phyloP scores from a whole-genome alignment of 2,113 vertebrate genomes.

The Vidua macroura region DNA sequence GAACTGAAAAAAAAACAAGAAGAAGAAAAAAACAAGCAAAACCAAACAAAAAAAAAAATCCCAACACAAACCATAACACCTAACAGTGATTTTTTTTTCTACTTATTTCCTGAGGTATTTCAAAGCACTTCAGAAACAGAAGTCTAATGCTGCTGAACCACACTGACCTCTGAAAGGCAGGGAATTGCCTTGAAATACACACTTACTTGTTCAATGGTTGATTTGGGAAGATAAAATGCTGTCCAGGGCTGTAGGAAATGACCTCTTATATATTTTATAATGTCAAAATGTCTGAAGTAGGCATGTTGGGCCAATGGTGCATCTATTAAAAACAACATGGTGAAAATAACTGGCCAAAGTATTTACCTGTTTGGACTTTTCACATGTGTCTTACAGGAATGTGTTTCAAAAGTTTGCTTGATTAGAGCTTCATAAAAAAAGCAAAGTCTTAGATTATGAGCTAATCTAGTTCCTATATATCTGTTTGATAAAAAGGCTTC shows the following conservation, averaged over 20 bases:
- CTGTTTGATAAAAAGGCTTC: not conserved
- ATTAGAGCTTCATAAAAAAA: not conserved
- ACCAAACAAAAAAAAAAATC: not conserved
- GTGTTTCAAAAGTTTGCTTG: not conserved
- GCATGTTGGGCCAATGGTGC: not conserved
- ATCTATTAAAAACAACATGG: not conserved
- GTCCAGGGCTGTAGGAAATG: not conserved
- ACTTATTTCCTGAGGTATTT: slow-evolving; percentile 22
- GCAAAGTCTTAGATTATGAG: not conserved
- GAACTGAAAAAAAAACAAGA: no score
- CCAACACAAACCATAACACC: not conserved
- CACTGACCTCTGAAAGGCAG: not conserved
- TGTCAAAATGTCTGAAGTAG: not conserved
- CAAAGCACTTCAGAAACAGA: slow-evolving; percentile 10
- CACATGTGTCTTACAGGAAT: not conserved
- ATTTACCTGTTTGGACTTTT: not conserved
- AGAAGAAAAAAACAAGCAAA: not conserved
- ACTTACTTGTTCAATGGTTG: not conserved
- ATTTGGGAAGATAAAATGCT: slow-evolving; percentile 20
- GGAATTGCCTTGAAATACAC: slow-evolving; percentile 2
- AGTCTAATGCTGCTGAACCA: not conserved
- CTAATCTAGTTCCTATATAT: not conserved
- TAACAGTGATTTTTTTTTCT: not conserved
- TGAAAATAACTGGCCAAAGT: not conserved
- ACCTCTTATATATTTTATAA: not conserved